phyloP scores from a whole-genome alignment of 23 tunicate species.

The Corella eumyota region DNA sequence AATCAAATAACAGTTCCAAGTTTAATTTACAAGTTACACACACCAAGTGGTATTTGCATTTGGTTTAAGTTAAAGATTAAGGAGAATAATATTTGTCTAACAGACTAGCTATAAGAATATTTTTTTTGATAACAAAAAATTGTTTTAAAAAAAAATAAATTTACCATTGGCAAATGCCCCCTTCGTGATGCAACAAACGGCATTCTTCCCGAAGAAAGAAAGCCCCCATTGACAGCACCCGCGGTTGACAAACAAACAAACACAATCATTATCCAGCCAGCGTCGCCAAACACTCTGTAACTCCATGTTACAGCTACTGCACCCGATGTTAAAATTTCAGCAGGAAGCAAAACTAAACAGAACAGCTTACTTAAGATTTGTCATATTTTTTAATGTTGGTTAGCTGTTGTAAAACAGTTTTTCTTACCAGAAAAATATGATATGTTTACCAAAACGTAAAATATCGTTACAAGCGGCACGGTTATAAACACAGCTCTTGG shows the following conservation, averaged over 20 bases:
- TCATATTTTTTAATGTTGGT: background rate
- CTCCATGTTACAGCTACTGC: constrained; percentile 57
- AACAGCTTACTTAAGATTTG: background rate
- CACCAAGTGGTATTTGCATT: too few relatives aligned
- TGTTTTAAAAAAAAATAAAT: background rate
- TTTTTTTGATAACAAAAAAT: background rate
- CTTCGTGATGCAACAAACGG: constrained; percentile 60
- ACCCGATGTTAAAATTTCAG: constrained; percentile 30
- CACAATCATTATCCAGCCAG: constrained; percentile 51
- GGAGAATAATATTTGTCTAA: too few relatives aligned
- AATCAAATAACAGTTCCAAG: too few relatives aligned
- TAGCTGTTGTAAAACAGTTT: background rate
- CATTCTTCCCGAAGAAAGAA: constrained; percentile 26
- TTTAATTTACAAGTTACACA: too few relatives aligned
- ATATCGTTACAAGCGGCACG: constrained; percentile 47
- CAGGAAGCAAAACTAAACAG: constrained; percentile 36
- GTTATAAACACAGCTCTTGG: constrained; percentile 55
- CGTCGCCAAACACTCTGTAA: constrained; percentile 31
- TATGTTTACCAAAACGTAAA: constrained; percentile 55
- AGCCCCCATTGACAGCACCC: constrained; percentile 48
- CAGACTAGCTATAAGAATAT: too few relatives aligned
- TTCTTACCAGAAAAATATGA: constrained; percentile 54
- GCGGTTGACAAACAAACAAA: constrained; percentile 44
- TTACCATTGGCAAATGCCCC: constrained; percentile 44
- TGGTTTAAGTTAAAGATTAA: too few relatives aligned